Conservation (phyloP, 2,113 vertebrate genomes). For the Aldabrachelys gigantea region DNA sequence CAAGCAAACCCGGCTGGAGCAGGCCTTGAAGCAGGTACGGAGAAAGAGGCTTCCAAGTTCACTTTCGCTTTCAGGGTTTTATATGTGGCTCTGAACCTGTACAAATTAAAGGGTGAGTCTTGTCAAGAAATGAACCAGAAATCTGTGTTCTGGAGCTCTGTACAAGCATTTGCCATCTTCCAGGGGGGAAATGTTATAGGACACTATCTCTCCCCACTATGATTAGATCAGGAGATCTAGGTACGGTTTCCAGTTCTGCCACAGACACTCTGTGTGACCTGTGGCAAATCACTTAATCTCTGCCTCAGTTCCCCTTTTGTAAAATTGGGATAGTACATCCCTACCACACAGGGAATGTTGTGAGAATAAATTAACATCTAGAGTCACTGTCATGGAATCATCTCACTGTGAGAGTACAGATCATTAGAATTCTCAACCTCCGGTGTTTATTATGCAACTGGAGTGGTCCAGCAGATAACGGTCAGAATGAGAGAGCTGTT, state of each 20-base stretch:
- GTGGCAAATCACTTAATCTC: too few species aligned
- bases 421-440: neutral
- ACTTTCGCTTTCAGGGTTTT: rapidly evolving
- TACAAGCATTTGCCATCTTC: neutral
- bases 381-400: neutral
- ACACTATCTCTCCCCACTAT: neutral
- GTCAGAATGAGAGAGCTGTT: rapidly evolving
- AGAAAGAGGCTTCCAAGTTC: rapidly evolving
- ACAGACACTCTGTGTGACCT: neutral
- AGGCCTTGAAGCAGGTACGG: slow-evolving; percentile 94
- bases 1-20: slow-evolving; percentile 94
- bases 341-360: neutral
- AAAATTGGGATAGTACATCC: neutral
- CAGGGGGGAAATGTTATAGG: neutral
- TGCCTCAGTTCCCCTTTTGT: neutral
- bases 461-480: neutral
- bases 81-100: neutral
- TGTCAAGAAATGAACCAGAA: neutral
- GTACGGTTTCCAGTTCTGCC: neutral
- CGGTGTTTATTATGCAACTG: neutral
- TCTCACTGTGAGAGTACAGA: neutral
- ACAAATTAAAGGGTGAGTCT: neutral
- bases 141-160: rapidly evolving
- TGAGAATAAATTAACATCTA: neutral
- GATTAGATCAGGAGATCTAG: neutral